Evolutionary conservation across 2,888 invertebrate genomes (phyloP).

Genomic region (Pristionchus maxplancki): DNA sequence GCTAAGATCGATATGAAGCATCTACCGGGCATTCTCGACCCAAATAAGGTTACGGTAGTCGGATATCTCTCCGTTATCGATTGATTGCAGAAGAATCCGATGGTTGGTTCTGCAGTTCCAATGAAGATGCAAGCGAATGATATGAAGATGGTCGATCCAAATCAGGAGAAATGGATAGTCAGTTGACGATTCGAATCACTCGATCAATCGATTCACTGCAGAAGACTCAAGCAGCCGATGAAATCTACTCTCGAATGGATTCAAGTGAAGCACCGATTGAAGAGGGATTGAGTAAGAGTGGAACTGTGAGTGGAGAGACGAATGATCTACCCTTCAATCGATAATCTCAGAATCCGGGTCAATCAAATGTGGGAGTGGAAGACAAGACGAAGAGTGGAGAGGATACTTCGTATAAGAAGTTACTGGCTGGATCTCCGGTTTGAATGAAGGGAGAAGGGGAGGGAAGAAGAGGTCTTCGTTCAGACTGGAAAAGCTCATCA

Average conservation of each 20-base stretch:
- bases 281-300: background rate
- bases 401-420: conserved; percentile 34
- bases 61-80: background rate
- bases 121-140: conserved; percentile 23
- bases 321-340: background rate
- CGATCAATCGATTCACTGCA: background rate
- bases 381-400: conserved; percentile 38
- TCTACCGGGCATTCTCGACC: conserved; percentile 17
- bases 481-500: conserved; percentile 22
- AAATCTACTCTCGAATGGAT: conserved; percentile 12
- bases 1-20: conserved; percentile 47
- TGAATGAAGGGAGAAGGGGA: background rate
- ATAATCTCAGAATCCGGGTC: background rate
- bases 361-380: background rate
- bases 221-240: conserved; percentile 3
- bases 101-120: conserved; percentile 49
- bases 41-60: conserved; percentile 33
- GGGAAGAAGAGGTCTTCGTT: background rate
- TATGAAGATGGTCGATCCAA: conserved; percentile 46
- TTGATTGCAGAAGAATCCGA: conserved; percentile 39
- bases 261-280: background rate
- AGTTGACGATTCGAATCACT: background rate
- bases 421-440: conserved; percentile 20
- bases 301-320: background rate
- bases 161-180: conserved; percentile 40